Evolutionary conservation across 1,140 invertebrate genomes (phyloP).

Genomic region (Apis mellifera): DNA sequence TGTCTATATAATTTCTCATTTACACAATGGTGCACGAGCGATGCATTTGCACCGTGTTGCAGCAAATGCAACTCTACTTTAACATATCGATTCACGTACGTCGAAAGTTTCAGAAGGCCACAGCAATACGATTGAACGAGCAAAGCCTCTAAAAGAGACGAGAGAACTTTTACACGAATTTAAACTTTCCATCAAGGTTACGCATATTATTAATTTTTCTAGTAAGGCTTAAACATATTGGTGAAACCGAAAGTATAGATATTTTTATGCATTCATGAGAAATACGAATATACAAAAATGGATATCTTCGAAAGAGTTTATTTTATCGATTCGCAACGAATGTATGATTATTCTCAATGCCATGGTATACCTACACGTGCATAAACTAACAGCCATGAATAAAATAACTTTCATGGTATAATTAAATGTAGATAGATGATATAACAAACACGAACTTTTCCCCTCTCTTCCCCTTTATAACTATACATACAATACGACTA

Average conservation of each 20-base stretch:
- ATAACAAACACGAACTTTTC: neutral
- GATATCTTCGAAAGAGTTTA: neutral
- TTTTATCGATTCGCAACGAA: neutral
- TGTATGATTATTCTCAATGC: neutral
- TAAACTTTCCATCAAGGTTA: conserved; percentile 6
- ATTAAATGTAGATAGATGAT: neutral
- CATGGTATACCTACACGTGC: neutral
- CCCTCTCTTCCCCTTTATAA: neutral
- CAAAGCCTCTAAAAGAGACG: neutral
- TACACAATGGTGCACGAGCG: conserved; percentile 4
- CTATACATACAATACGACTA: neutral
- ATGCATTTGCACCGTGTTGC: neutral
- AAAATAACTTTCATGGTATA: neutral
- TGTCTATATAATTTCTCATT: conserved; percentile 35
- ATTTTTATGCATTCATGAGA: too few relatives aligned
- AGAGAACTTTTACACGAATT: conserved; percentile 3
- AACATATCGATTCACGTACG: conserved; percentile 35
- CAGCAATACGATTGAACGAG: conserved; percentile 7
- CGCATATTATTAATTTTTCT: conserved; percentile 4
- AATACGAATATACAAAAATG: neutral
- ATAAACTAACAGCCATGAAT: neutral
- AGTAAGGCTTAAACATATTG: neutral
- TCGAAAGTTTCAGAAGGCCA: conserved; percentile 39
- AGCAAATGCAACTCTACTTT: conserved; percentile 17
- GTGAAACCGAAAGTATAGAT: too few relatives aligned